Base-by-base conservation (phyloP, 2,113 vertebrate genomes). In the Sardina pilchardus region DNA sequence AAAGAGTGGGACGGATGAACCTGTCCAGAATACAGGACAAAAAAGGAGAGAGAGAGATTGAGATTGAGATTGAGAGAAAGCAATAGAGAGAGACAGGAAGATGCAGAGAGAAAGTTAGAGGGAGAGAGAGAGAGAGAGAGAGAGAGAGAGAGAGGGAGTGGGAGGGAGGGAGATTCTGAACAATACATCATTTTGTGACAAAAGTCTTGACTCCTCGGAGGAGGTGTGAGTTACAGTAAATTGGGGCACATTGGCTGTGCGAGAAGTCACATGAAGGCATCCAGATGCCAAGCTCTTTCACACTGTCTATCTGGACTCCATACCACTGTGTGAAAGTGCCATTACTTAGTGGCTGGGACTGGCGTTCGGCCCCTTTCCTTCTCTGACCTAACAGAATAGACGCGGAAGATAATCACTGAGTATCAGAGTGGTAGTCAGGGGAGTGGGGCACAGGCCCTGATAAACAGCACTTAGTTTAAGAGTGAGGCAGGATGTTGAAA, bases 241-340 rank as follows among this genome's bases (percentile, higher is more conserved):
- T 17, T 30, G 30, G 59, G 16, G 34, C 43, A n/a, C 16, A 36
- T 24, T 87, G 53, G 6, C 50, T 14, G 44, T 50, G 45, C 17
- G 24, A 50, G 71, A 83, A 48, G 16, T 43, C 81, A 78, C 48
- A 42, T 84, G 45, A 47, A 56, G 83, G 24, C 83, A 43, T 84
- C 83, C 42, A 34, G 63, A 26, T 81, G 21, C 5, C 80, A 44
- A 81, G 71, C n/a, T 84, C 80, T 34, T 84, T 87, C 34, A 85
- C 81, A 82, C 59, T 48, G 1, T 24, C 82, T n/a, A 26, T 71
- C 82, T 47, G 75, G n/a, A 81, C 42, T 45, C 36, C 71, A 59
- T 30, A 63, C 34, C 12, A 14, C 16, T 34, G 34, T 36, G 71
- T 78, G 71, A 78, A 78, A 78, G 30, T 34, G 10, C 30, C 71